A percentile compares a stretch with the other conserved stretches of the same genome.
Evolutionary conservation across 2,888 invertebrate genomes (phyloP).

Genomic region (Crepidodera aurea): DNA sequence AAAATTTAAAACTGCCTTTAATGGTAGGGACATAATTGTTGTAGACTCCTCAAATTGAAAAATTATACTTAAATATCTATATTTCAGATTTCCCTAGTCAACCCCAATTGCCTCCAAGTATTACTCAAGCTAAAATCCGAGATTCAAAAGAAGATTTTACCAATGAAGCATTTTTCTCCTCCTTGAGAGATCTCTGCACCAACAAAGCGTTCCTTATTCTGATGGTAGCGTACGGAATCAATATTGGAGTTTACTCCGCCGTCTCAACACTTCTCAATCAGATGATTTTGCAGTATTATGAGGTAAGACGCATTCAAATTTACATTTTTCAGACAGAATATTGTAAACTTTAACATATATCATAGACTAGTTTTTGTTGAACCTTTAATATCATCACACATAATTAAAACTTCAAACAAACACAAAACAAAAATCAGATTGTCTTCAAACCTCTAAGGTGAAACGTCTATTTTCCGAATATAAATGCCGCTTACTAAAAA

Average conservation of each 20-base stretch:
- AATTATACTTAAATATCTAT: background rate
- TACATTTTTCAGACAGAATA: too few relatives aligned
- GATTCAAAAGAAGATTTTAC: constrained; percentile 61
- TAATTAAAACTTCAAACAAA: too few relatives aligned
- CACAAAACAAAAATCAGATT: too few relatives aligned
- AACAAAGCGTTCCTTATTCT: constrained; percentile 83
- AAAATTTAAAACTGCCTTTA: too few relatives aligned
- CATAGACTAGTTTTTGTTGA: too few relatives aligned
- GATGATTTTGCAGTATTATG: constrained; percentile 81
- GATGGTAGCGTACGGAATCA: constrained; percentile 86
- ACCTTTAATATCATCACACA: too few relatives aligned
- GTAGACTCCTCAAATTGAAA: too few relatives aligned
- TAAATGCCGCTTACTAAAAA: too few relatives aligned
- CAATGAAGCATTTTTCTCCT: constrained; percentile 68
- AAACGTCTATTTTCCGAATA: too few relatives aligned
- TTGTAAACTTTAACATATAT: too few relatives aligned
- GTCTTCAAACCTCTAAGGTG: too few relatives aligned
- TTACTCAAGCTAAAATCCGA: constrained; percentile 63
- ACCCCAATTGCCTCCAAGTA: constrained; percentile 67
- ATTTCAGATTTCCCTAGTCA: constrained; percentile 65
- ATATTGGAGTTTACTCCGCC: constrained; percentile 94
- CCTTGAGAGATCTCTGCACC: constrained; percentile 75
- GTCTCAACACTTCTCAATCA: constrained; percentile 91
- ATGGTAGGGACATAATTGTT: too few relatives aligned
- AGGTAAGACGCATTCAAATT: constrained; percentile 62